Conservation (phyloP, 2,888 invertebrate genomes). For the Phaonia tiefii region DNA sequence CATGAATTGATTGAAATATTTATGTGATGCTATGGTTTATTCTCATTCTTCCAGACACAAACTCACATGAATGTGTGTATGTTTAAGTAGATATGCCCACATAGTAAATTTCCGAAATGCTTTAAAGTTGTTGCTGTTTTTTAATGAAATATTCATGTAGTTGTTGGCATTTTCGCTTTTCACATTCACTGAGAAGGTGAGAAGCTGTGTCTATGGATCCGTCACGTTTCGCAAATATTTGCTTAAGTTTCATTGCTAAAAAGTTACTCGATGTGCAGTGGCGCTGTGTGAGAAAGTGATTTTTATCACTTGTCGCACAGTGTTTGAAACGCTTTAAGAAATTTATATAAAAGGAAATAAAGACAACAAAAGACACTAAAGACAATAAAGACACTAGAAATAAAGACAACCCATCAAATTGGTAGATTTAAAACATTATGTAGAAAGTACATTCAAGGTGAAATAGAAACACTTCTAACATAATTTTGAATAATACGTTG, state of each 20-base stretch:
- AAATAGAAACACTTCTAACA: too few species aligned
- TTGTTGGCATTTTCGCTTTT: constrained; percentile 25
- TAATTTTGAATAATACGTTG: too few species aligned
- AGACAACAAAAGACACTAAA: too few species aligned
- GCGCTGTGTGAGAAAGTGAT: constrained; percentile 29
- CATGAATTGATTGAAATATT: constrained; percentile 39
- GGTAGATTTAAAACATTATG: too few species aligned
- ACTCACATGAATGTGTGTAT: neutral
- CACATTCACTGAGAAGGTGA: constrained; percentile 44
- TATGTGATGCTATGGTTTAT: constrained; percentile 20
- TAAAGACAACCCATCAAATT: too few species aligned
- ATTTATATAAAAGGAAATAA: too few species aligned
- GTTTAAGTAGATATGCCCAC: neutral
- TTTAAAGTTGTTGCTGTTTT: constrained; percentile 3
- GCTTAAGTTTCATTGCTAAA: constrained; percentile 42
- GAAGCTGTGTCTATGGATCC: constrained; percentile 53
- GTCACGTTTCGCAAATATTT: constrained; percentile 69
- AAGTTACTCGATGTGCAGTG: constrained; percentile 20
- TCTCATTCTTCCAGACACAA: neutral
- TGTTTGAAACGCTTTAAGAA: too few species aligned
- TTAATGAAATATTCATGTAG: neutral
- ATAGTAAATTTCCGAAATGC: constrained; percentile 21
- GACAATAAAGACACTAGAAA: too few species aligned
- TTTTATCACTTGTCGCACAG: constrained; percentile 28
- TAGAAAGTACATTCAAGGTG: too few species aligned